Base-by-base conservation (phyloP, 2,888 invertebrate species). In the Prosopocoilus inquinatus region DNA sequence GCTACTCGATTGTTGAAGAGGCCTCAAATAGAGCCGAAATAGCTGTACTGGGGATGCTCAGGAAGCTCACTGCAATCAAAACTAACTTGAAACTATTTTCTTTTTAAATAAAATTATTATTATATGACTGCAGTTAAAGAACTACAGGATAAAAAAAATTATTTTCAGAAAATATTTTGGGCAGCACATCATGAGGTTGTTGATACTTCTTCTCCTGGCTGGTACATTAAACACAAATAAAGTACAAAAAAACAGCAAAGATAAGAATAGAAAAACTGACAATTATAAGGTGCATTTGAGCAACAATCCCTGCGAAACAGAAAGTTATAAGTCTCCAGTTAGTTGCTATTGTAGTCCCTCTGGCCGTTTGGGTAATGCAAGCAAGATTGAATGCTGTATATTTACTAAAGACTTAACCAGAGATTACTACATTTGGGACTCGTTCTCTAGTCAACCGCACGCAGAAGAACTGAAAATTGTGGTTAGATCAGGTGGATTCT, bases 361-460 rank as follows among this genome's bases (percentile, higher is more conserved):
- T 44, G 79, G 80, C 53, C 78, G 62, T 32, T 67, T 80, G 55
- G 71, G 72, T 35, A 79, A 83, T 67, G 88, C 87, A 15, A 85
- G 86, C 41, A 86, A 86, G 65, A 89, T 88, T 45, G 89, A 88
- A 74, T 93, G 92, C 73, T 86, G 87, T 84, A 84, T 91, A 45
- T 87, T 90, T 76, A 85, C 84, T 64, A 71, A 67, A 9, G 85
- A 85, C 41, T 82, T 88, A 69, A 81, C 84, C 5, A 81, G 81
- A 57, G 87, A 87, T 64, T 87, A 90, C 71, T 82, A 84, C 59
- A 63, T 88, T 66, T 91, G 91, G 91, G 83, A 83, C 61, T 82
- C 86, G 69, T 90, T 91, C 75, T 81, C 83, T 13, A 86, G 88
- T 34, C 91, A 91, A 74, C 84, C 84, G 47, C 81, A 84, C 66